A percentile compares a stretch with the other conserved stretches of the same genome.
Conservation (phyloP, 2,113 vertebrate genomes). For the Hypomesus transpacificus region DNA sequence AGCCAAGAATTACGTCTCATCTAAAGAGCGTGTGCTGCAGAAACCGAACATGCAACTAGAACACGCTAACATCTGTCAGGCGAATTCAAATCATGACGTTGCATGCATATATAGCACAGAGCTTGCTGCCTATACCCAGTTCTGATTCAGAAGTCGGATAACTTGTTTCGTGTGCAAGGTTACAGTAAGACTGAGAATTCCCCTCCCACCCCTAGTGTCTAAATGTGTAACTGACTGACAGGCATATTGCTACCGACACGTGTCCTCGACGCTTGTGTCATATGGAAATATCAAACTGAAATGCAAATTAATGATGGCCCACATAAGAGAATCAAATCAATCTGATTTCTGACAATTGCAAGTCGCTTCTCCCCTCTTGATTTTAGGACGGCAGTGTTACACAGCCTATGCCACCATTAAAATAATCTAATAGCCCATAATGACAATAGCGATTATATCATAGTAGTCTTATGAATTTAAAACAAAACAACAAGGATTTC, state of each 20-base stretch:
- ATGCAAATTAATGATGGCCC: no score
- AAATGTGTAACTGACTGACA: constrained; percentile 35
- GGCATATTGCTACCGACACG: constrained; percentile 50
- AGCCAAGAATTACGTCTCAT: neutral
- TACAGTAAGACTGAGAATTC: constrained; percentile 6
- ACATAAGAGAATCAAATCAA: no score
- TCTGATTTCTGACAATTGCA: no score
- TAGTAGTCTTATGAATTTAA: no score
- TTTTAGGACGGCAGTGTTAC: no score
- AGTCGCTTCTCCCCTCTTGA: no score
- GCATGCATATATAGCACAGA: constrained; percentile 32
- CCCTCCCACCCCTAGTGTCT: constrained; percentile 20
- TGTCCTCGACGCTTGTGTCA: neutral
- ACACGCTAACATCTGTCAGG: constrained; percentile 49
- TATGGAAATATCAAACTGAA: neutral
- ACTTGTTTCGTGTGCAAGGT: constrained; percentile 9
- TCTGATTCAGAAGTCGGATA: constrained; percentile 6
- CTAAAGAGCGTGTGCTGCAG: neutral
- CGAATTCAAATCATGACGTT: constrained; percentile 60
- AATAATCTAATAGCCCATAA: no score
- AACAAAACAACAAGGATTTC: neutral
- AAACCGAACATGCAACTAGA: constrained; percentile 15
- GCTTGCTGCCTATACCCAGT: constrained; percentile 11
- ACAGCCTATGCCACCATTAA: no score
- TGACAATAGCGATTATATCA: no score